These are phyloP conservation scores for Hybos culiciformis DNA, from an alignment of 2,888 invertebrate species.

Conservation along the genomic window DNA sequence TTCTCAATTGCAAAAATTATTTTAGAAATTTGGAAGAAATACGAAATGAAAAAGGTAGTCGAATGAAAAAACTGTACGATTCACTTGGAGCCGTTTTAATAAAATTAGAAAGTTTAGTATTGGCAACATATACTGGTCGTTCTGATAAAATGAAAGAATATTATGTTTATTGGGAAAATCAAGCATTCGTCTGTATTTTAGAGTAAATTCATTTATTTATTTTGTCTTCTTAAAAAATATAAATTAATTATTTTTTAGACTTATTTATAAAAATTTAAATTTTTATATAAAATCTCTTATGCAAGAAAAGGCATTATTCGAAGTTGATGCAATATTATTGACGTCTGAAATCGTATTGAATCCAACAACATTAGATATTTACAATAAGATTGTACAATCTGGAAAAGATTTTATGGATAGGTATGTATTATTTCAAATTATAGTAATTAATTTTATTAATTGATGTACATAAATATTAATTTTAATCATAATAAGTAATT, in stretches of 20 bases:
- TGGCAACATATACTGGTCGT: conserved; percentile 62
- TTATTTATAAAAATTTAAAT: conserved; percentile 57
- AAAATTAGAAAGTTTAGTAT: conserved; percentile 73
- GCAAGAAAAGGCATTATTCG: conserved; percentile 50
- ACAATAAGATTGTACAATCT: conserved; percentile 59
- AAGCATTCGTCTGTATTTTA: conserved; percentile 54
- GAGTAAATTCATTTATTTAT: conserved; percentile 32
- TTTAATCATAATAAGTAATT: not conserved
- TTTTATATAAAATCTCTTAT: conserved; percentile 47
- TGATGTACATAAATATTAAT: not conserved
- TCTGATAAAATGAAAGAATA: conserved; percentile 60
- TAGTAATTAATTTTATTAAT: not conserved
- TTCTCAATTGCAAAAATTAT: conserved; percentile 36
- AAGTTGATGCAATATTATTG: conserved; percentile 61
- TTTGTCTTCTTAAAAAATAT: conserved; percentile 9
- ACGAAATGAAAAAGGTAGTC: conserved; percentile 52
- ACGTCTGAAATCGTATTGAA: conserved; percentile 62
- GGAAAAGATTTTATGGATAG: conserved; percentile 64
- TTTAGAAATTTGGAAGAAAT: conserved; percentile 56
- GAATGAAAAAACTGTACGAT: conserved; percentile 58
- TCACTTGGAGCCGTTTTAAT: conserved; percentile 68
- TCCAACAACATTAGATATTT: conserved; percentile 63
- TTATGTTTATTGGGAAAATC: conserved; percentile 70
- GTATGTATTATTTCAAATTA: conserved; percentile 26
- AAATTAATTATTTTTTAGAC: conserved; percentile 27